Evolutionary conservation across 2,797 vertebrate genomes (phyloP).

Genomic region (Odontamblyopus lacepedii): DNA sequence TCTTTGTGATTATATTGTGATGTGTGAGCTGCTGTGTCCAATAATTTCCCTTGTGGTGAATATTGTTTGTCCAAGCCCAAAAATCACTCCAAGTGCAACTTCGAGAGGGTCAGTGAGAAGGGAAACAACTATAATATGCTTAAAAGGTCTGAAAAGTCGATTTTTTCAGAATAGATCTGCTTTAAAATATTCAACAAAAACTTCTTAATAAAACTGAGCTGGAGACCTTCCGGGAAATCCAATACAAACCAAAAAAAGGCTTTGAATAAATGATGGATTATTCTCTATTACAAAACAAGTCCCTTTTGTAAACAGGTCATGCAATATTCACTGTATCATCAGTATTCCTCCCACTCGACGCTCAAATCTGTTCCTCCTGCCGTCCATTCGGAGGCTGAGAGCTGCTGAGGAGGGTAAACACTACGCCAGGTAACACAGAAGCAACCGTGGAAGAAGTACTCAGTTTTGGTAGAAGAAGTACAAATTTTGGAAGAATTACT

Average conservation of each 20-base stretch:
- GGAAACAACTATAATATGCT: no score
- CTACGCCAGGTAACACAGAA: not conserved
- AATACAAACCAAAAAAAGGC: not conserved
- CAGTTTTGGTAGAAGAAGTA: no score
- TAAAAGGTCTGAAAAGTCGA: no score
- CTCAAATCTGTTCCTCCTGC: not conserved
- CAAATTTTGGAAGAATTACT: no score
- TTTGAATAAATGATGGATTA: not conserved
- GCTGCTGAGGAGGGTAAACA: conserved; percentile 1
- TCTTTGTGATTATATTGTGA: no score
- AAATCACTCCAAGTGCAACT: no score
- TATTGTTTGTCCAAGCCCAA: no score
- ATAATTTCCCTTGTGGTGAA: no score
- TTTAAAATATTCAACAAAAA: conserved; percentile 3
- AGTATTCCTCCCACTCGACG: conserved; percentile 35
- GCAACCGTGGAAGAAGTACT: no score
- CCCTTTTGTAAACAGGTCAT: conserved; percentile 8
- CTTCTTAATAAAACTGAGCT: not conserved
- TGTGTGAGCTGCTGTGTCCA: no score
- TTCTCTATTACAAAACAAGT: conserved; percentile 16
- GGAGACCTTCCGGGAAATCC: not conserved
- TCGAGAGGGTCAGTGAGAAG: no score
- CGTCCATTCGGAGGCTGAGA: conserved; percentile 36
- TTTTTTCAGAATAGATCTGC: no score
- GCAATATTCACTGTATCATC: conserved; percentile 23